Evolutionary conservation across 2,797 vertebrate species (phyloP).

Genomic region (Chiloscyllium punctatum): DNA sequence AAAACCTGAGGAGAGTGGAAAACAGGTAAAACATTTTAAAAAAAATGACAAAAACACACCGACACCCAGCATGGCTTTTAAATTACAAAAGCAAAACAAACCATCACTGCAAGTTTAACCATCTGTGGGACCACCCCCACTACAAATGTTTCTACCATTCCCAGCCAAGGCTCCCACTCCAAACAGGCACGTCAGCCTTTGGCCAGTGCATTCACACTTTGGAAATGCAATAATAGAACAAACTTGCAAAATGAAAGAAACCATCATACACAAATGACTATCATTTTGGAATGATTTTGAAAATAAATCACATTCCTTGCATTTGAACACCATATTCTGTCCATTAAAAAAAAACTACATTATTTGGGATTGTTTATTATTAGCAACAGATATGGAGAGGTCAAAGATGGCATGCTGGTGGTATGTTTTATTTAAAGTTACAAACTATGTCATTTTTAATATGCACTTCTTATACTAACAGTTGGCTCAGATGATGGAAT

Average conservation of each 20-base stretch:
- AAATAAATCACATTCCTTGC: neutral
- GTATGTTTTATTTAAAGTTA: neutral
- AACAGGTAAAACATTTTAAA: neutral
- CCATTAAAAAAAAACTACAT: neutral
- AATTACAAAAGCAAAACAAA: neutral
- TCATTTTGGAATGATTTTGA: neutral
- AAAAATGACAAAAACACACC: neutral
- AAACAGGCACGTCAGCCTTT: neutral
- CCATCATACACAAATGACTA: neutral
- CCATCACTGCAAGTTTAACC: neutral
- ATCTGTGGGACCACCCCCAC: neutral
- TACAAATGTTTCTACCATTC: neutral
- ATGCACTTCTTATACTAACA: neutral
- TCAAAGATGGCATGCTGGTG: neutral
- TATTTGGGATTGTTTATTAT: neutral
- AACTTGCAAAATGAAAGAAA: neutral
- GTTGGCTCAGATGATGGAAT: neutral
- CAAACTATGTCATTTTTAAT: neutral
- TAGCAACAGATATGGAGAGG: neutral
- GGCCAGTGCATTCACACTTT: neutral
- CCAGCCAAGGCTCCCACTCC: neutral
- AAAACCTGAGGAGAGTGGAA: slow-evolving; percentile 66
- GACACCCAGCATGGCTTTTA: neutral
- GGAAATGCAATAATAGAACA: neutral
- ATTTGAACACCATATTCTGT: neutral